These are phyloP conservation scores for Oikopleura dioica DNA, from an alignment of 23 tunicate genomes.

Conservation along the genomic window DNA sequence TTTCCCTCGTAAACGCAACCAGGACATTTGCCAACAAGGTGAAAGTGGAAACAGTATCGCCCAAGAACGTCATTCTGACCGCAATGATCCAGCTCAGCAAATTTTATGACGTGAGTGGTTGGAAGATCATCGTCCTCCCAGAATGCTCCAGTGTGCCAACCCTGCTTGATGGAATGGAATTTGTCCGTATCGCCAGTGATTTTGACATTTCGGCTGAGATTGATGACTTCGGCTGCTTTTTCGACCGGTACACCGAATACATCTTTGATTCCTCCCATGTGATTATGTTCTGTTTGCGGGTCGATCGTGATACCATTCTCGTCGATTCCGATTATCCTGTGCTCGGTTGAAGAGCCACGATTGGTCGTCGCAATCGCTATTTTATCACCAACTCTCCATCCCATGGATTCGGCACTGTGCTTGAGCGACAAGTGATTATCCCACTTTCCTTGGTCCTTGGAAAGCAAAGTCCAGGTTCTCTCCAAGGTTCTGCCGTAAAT, in stretches of 20 bases:
- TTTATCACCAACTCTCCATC: not conserved
- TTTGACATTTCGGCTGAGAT: not conserved
- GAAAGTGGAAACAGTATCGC: constrained; percentile 5
- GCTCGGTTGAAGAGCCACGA: not conserved
- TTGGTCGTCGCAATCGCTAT: not conserved
- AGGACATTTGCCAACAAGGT: not conserved
- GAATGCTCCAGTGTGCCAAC: too few relatives aligned
- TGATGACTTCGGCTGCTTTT: constrained; percentile 1
- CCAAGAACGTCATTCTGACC: constrained; percentile 3
- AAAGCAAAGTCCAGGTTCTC: not conserved
- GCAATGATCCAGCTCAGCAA: not conserved
- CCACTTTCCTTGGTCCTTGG: not conserved
- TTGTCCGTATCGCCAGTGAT: not conserved
- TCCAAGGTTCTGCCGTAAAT: constrained; percentile 3
- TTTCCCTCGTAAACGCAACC: not conserved
- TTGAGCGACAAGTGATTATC: not conserved
- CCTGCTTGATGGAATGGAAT: too few relatives aligned
- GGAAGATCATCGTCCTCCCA: not conserved
- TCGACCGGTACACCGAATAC: not conserved
- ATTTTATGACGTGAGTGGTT: not conserved
- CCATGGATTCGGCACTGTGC: not conserved
- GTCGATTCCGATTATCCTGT: not conserved
- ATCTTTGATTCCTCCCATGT: not conserved
- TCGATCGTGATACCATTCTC: not conserved
- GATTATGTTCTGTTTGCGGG: not conserved